Percentiles rank a stretch among this genome's conserved stretches.
Evolutionary conservation across 2,888 invertebrate species (phyloP).

Genomic region (Chorisops tibialis): DNA sequence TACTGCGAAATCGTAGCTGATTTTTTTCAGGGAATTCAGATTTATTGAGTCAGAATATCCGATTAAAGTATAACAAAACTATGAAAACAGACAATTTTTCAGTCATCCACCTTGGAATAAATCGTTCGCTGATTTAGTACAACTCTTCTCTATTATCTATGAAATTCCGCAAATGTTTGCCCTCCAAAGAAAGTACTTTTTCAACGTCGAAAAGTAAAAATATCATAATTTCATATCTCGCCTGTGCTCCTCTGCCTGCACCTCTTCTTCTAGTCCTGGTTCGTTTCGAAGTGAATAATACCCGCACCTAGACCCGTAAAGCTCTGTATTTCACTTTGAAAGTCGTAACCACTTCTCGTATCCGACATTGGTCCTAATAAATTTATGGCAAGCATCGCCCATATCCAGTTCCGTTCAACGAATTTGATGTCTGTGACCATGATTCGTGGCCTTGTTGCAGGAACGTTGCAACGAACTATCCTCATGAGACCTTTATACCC

Average conservation of each 20-base stretch:
- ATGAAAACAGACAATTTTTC: no score
- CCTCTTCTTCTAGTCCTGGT: not conserved
- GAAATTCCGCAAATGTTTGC: no score
- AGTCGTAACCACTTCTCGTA: slow-evolving; percentile 6
- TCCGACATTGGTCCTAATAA: slow-evolving; percentile 13
- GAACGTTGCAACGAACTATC: not conserved
- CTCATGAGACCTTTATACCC: not conserved
- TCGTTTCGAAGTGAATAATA: not conserved
- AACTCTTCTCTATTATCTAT: no score
- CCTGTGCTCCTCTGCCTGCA: not conserved
- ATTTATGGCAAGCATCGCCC: slow-evolving; percentile 17
- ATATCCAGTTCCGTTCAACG: slow-evolving; percentile 9
- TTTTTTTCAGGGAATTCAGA: no score
- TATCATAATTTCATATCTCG: slow-evolving; percentile 13
- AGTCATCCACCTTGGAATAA: no score
- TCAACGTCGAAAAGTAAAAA: slow-evolving; percentile 14
- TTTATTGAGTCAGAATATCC: no score
- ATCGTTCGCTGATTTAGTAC: no score
- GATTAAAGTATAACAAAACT: no score
- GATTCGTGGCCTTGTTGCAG: not conserved
- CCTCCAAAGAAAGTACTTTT: not conserved
- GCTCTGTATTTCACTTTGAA: slow-evolving; percentile 7
- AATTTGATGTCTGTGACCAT: slow-evolving; percentile 20
- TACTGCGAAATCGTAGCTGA: no score
- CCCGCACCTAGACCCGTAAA: not conserved